phyloP scores from a whole-genome alignment of 2,888 invertebrate genomes.

The Temnothorax rugatulus region DNA sequence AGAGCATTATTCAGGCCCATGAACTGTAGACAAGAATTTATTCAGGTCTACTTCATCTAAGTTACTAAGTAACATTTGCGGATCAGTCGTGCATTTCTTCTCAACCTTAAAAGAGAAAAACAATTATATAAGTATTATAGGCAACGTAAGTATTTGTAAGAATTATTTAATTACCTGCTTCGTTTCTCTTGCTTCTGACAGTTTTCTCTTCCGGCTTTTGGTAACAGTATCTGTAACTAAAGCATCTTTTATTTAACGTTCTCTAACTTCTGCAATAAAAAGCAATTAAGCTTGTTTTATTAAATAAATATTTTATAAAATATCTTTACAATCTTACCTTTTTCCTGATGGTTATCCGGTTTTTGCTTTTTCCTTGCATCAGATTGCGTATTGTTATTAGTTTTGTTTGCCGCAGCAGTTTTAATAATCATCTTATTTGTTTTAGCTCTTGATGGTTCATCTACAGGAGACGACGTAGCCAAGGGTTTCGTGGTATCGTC shows the following conservation, averaged over 20 bases:
- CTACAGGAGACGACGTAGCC: constrained; percentile 80
- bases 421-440: constrained; percentile 53
- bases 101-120: constrained; percentile 71
- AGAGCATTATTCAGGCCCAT: constrained; percentile 76
- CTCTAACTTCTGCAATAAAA: neutral
- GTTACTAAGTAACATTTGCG: constrained; percentile 76
- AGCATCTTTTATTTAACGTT: constrained; percentile 30
- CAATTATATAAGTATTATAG: neutral
- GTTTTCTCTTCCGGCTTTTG: constrained; percentile 76
- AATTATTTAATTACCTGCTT: constrained; percentile 73
- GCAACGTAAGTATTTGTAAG: constrained; percentile 9
- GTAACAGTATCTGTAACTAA: constrained; percentile 66
- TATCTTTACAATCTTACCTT: no score
- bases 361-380: constrained; percentile 56
- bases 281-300: neutral
- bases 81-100: constrained; percentile 76
- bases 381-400: constrained; percentile 10
- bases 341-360: constrained; percentile 43
- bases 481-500: constrained; percentile 72
- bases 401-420: constrained; percentile 37
- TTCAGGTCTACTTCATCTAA: constrained; percentile 74
- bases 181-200: constrained; percentile 69
- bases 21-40: constrained; percentile 79
- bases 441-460: constrained; percentile 61
- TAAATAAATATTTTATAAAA: no score